phyloP scores from a whole-genome alignment of 2,888 invertebrate species.

The Cepaea hortensis region DNA sequence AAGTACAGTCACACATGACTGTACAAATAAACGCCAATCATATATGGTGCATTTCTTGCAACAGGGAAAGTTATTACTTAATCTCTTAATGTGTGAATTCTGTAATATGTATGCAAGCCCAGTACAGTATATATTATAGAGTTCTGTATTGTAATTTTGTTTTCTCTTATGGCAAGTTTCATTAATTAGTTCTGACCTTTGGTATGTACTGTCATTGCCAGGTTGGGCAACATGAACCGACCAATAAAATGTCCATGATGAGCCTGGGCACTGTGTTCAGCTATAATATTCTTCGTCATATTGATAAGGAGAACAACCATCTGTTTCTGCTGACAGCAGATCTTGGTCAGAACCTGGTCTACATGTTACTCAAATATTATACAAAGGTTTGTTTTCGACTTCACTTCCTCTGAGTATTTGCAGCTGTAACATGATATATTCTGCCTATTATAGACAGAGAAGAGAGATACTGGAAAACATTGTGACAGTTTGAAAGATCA shows the following conservation, averaged over 20 bases:
- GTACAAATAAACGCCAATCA: too few relatives aligned
- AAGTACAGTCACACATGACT: too few relatives aligned
- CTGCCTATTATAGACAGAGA: too few relatives aligned
- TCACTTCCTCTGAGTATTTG: conserved; percentile 31
- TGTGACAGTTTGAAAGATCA: too few relatives aligned
- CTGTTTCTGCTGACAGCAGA: conserved; percentile 73
- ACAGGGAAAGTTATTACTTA: too few relatives aligned
- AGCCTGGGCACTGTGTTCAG: conserved; percentile 66
- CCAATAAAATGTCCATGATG: conserved; percentile 48
- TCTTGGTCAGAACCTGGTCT: conserved; percentile 70
- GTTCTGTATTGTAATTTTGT: too few relatives aligned
- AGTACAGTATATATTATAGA: too few relatives aligned
- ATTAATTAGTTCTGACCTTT: neutral
- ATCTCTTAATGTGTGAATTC: too few relatives aligned
- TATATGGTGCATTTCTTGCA: too few relatives aligned
- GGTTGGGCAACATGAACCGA: conserved; percentile 35
- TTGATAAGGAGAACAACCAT: conserved; percentile 70
- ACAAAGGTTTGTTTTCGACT: conserved; percentile 55
- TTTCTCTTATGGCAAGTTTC: neutral
- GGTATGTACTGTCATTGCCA: neutral
- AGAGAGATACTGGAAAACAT: too few relatives aligned
- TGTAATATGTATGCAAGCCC: too few relatives aligned
- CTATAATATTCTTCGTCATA: conserved; percentile 73
- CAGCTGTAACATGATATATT: neutral
- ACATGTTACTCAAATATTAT: conserved; percentile 69